These are phyloP conservation scores for Serinus canaria DNA, from an alignment of 2,113 vertebrate species.

Conservation along the genomic window DNA sequence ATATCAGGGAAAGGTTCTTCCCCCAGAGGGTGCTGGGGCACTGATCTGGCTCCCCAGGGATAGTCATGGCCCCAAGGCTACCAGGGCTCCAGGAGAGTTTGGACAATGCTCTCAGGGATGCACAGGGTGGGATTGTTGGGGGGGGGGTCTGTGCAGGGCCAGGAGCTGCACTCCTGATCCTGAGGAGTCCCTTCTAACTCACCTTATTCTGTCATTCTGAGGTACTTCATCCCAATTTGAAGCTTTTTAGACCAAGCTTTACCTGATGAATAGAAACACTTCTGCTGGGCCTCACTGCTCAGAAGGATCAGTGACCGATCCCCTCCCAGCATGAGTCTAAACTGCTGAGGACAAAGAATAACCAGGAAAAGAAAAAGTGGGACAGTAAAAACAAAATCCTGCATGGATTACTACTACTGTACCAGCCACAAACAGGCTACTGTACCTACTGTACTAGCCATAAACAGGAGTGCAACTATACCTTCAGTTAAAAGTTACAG, in stretches of 20 bases:
- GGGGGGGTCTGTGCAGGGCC: background rate
- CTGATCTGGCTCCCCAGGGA: background rate
- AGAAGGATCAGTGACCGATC: background rate
- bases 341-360: background rate
- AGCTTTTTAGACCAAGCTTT: background rate
- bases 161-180: background rate
- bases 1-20: background rate
- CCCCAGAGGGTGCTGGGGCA: background rate
- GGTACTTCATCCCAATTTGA: background rate
- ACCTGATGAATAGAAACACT: background rate
- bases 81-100: background rate
- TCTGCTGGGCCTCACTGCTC: background rate
- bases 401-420: background rate
- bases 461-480: background rate
- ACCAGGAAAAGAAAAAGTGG: background rate
- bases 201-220: background rate
- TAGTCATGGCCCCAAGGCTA: background rate
- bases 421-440: background rate
- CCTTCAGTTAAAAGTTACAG: background rate
- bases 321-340: background rate
- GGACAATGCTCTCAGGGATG: accelerated
- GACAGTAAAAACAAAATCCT: background rate
- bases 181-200: background rate
- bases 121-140: background rate
- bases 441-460: background rate